Conservation (phyloP, 2,113 vertebrate genomes). For the Odocoileus hemionus region DNA sequence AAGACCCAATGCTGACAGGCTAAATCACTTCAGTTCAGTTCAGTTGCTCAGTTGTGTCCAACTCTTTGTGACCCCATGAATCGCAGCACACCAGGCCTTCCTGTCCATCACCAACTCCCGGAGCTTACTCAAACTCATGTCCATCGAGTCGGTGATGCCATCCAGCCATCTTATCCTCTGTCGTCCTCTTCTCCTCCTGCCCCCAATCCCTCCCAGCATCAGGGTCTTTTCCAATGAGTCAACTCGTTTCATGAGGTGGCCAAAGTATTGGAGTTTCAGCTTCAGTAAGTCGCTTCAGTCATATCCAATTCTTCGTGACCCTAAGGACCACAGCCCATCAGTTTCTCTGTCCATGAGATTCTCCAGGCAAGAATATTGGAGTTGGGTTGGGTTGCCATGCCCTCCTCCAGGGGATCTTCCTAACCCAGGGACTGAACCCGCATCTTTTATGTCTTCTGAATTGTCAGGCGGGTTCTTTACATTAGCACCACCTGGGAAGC, state of each 20-base stretch:
- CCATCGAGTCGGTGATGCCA: too few species aligned
- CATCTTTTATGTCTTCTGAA: neutral
- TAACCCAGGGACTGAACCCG: neutral
- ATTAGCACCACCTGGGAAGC: neutral
- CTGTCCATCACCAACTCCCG: too few species aligned
- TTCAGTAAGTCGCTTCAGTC: neutral
- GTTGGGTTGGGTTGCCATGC: neutral
- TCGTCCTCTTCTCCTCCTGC: too few species aligned
- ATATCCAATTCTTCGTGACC: neutral
- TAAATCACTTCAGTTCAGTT: neutral
- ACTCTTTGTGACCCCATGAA: too few species aligned
- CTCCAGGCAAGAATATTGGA: neutral
- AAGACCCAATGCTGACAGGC: neutral
- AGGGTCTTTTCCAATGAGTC: too few species aligned
- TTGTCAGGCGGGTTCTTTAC: neutral
- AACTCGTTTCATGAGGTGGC: too few species aligned
- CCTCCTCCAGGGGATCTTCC: neutral
- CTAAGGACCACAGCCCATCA: neutral
- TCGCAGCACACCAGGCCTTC: too few species aligned
- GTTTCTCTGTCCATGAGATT: neutral
- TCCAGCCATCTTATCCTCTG: too few species aligned
- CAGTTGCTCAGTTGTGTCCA: too few species aligned
- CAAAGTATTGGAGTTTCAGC: too few species aligned
- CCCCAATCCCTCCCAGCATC: too few species aligned
- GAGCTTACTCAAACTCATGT: too few species aligned